Evolutionary conservation across 2,888 invertebrate genomes (phyloP).

Genomic region (Macaria liturata): DNA sequence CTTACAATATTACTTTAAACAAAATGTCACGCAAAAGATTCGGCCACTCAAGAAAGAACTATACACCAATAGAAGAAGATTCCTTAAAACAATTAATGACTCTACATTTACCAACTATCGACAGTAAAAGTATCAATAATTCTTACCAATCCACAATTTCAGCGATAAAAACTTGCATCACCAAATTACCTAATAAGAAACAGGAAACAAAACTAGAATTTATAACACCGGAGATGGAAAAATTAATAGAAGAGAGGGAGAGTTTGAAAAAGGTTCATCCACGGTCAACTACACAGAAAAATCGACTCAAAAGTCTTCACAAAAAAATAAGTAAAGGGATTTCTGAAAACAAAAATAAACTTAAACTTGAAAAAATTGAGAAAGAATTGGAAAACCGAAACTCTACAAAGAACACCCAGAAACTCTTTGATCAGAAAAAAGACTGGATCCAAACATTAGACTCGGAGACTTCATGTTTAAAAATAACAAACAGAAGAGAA

Average conservation of each 20-base stretch:
- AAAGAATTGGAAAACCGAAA: too few species aligned
- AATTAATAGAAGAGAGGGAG: neutral
- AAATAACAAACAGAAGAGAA: too few species aligned
- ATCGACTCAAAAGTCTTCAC: neutral
- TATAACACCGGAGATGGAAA: neutral
- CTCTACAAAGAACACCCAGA: too few species aligned
- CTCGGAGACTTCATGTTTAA: too few species aligned
- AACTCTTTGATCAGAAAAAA: too few species aligned
- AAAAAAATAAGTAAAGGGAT: neutral
- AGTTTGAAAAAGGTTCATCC: neutral
- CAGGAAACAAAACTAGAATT: neutral
- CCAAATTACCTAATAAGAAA: neutral
- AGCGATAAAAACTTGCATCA: neutral
- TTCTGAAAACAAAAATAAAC: neutral
- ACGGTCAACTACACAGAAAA: neutral
- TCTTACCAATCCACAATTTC: neutral
- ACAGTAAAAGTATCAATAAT: neutral
- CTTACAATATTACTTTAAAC: neutral
- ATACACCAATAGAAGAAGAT: constrained; percentile 1
- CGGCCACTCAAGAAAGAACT: neutral
- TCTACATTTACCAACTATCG: neutral
- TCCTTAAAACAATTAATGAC: neutral
- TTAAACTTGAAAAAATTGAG: neutral
- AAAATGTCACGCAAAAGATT: neutral
- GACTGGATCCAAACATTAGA: too few species aligned